A percentile compares a stretch with the other conserved stretches of the same genome.
Conservation (phyloP, 2,797 vertebrate species). For the Scleropages formosus region DNA sequence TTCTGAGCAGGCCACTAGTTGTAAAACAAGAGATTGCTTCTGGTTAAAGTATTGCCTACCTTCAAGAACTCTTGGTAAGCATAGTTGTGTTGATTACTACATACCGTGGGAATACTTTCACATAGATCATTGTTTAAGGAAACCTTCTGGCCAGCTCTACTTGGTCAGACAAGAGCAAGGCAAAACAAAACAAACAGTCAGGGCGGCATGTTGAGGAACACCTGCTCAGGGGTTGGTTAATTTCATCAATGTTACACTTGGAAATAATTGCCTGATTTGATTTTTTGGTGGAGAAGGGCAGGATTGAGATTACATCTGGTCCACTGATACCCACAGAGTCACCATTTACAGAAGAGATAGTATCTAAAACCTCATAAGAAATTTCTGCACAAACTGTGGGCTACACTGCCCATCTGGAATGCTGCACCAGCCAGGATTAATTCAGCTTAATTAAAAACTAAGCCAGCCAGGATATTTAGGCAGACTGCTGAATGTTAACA, state of each 20-base stretch:
- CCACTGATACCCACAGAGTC: background rate
- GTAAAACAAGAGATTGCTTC: no score
- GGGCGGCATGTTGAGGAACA: background rate
- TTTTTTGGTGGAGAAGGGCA: background rate
- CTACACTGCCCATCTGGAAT: constrained; percentile 26
- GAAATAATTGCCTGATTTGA: background rate
- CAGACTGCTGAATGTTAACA: constrained; percentile 40
- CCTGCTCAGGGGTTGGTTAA: background rate
- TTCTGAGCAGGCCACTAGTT: no score
- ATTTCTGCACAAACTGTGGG: background rate
- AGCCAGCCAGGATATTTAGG: constrained; percentile 22
- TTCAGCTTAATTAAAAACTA: constrained; percentile 16
- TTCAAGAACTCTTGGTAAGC: background rate
- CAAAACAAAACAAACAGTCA: background rate
- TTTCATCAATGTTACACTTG: background rate
- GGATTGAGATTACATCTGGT: background rate
- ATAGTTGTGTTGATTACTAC: background rate
- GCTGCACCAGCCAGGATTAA: constrained; percentile 22
- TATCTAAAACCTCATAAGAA: background rate
- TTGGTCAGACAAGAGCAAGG: background rate
- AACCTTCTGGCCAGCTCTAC: background rate
- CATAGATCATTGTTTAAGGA: background rate
- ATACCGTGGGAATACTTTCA: background rate
- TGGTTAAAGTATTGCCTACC: no score
- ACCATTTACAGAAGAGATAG: background rate